phyloP scores from a whole-genome alignment of 2,113 vertebrate genomes.

The Orthonyx spaldingii region DNA sequence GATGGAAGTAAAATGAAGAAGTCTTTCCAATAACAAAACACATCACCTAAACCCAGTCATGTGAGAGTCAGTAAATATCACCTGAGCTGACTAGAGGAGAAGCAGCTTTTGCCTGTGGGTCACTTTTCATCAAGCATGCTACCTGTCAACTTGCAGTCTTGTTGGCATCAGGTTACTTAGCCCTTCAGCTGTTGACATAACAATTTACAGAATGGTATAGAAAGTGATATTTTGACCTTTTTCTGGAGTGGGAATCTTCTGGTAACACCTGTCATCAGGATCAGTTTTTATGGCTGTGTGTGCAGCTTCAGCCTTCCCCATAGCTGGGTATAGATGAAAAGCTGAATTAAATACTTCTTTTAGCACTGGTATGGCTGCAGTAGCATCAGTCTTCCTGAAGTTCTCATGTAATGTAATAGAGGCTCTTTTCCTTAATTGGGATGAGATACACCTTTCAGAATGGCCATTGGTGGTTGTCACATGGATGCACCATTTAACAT shows the following conservation, averaged over 20 bases:
- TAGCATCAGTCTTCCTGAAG: neutral
- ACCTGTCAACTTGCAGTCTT: neutral
- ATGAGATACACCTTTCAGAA: neutral
- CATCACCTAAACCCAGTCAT: neutral
- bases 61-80: neutral
- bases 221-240: neutral
- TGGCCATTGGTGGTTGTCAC: neutral
- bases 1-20: neutral
- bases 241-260: neutral
- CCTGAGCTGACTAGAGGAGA: neutral
- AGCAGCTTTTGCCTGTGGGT: neutral
- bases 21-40: neutral
- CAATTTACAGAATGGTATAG: neutral
- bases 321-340: neutral
- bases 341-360: neutral
- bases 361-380: neutral
- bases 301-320: neutral
- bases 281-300: neutral
- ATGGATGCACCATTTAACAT: accelerated
- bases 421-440: neutral
- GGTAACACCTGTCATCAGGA: neutral
- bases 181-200: neutral
- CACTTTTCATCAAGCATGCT: neutral
- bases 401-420: neutral
- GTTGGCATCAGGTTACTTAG: neutral